phyloP scores from a whole-genome alignment of 2,113 vertebrate species.

The Callospermophilus lateralis region DNA sequence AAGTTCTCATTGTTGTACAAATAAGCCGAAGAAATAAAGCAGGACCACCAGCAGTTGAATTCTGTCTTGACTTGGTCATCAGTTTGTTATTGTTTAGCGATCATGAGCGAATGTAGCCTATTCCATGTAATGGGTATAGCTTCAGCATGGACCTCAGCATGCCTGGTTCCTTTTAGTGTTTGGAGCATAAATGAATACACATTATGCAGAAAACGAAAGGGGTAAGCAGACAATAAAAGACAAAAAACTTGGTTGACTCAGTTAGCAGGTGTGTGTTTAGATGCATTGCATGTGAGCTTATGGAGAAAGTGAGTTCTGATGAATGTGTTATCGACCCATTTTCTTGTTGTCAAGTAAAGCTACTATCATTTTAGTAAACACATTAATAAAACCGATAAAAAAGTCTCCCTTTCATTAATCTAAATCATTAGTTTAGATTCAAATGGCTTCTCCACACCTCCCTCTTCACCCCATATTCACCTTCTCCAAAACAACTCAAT shows the following conservation, averaged over 20 bases:
- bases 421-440: background rate
- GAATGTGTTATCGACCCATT: background rate
- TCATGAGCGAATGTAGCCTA: background rate
- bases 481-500: background rate
- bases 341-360: constrained; percentile 10
- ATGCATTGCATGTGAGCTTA: background rate
- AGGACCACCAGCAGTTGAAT: background rate
- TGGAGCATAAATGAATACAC: background rate
- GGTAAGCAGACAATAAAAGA: background rate
- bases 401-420: background rate
- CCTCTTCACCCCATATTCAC: background rate
- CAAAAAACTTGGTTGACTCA: background rate
- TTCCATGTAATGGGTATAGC: background rate
- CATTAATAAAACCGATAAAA: constrained; percentile 15
- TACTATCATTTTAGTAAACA: constrained; percentile 3
- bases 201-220: background rate
- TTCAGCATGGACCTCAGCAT: background rate
- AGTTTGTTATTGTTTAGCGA: constrained; percentile 1
- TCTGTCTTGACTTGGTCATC: background rate
- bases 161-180: background rate
- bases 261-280: background rate
- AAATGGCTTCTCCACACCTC: background rate
- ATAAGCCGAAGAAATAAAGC: background rate
- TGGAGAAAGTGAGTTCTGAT: background rate
- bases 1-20: background rate